Evolutionary conservation across 2,888 invertebrate genomes (phyloP).

Genomic region (Malthinus flaveolus): DNA sequence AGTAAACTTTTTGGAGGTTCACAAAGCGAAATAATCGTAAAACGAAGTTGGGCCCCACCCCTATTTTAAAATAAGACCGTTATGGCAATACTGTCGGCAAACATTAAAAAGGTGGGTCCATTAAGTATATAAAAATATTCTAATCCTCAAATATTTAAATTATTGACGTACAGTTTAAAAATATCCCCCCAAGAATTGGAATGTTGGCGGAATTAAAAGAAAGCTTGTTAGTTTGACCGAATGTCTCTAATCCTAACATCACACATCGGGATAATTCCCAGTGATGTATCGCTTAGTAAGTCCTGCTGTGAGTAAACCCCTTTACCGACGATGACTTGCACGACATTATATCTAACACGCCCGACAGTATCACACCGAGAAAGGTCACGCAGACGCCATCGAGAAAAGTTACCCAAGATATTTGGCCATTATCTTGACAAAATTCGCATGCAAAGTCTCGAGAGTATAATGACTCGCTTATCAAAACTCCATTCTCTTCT

Average conservation of each 20-base stretch:
- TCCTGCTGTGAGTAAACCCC: slow-evolving; percentile 26
- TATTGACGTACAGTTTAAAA: not conserved
- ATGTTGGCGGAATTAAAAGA: slow-evolving; percentile 18
- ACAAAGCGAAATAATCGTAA: no score
- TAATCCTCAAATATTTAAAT: no score
- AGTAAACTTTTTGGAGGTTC: no score
- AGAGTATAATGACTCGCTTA: slow-evolving; percentile 26
- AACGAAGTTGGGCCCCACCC: no score
- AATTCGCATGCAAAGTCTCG: slow-evolving; percentile 23
- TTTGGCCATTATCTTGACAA: slow-evolving; percentile 26
- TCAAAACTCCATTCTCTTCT: slow-evolving; percentile 15
- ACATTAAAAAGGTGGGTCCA: no score
- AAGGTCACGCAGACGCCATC: slow-evolving; percentile 22
- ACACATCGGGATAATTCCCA: slow-evolving; percentile 37
- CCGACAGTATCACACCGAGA: slow-evolving; percentile 9
- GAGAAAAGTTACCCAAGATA: slow-evolving; percentile 21
- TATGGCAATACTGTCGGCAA: no score
- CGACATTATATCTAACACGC: slow-evolving; percentile 22
- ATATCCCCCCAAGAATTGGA: slow-evolving; percentile 3
- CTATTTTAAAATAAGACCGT: no score
- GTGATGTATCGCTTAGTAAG: slow-evolving; percentile 31
- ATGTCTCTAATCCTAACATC: slow-evolving; percentile 30
- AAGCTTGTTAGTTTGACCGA: slow-evolving; percentile 20
- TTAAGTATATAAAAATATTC: no score
- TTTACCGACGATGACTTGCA: slow-evolving; percentile 25